Base-by-base conservation (phyloP, 2,888 invertebrate species). In the Leistus spinibarbis region DNA sequence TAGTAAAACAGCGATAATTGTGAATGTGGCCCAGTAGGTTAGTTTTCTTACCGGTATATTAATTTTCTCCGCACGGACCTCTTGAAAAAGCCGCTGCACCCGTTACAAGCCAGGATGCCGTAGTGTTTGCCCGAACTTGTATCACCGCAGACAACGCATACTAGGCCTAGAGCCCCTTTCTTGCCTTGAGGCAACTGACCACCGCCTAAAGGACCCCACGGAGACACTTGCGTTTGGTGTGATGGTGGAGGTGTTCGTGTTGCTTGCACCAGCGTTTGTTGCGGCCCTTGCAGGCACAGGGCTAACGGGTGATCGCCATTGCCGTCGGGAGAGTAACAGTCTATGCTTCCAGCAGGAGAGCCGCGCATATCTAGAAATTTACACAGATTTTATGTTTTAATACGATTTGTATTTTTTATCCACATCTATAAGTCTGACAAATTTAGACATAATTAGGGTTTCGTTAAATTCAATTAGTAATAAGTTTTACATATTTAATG, bases 41-140 rank as follows among this genome's bases (percentile, higher is more conserved):
- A n/a, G n/a, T 22, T n/a, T 63, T 5, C 72, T 66, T 81, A 97
- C 98, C 98, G 94, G 89, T 99, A 99, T 80, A 98, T 98, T 77
- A 99, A 91, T 88, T 98, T 98, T 83, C 98, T 90, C 71, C 98
- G 89, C 54, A 99, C 98, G 79, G 96, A 97, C 78, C 99, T 87
- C 85, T 99, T 99, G 89, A 99, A 99, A 88, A 99, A 99, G 0
- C 99, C 99, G 75, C 97, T 97, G 88, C 99, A 99, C 0, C 99
- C 99, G 83, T 99, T 99, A 86, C 99, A 99, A 0, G 99, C 99
- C 78, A 99, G 89, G 82, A 99, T 98, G 0, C 99, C 98, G 85
- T 98, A 98, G 85, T 98, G 98, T 82, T 98, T 98, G 1, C 98
- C 98, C 1, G 96, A 97, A 80, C 96, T 96, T 4, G 97, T 97